Conservation (phyloP, 2,888 invertebrate species). For the Drosophila fulvimacula region DNA sequence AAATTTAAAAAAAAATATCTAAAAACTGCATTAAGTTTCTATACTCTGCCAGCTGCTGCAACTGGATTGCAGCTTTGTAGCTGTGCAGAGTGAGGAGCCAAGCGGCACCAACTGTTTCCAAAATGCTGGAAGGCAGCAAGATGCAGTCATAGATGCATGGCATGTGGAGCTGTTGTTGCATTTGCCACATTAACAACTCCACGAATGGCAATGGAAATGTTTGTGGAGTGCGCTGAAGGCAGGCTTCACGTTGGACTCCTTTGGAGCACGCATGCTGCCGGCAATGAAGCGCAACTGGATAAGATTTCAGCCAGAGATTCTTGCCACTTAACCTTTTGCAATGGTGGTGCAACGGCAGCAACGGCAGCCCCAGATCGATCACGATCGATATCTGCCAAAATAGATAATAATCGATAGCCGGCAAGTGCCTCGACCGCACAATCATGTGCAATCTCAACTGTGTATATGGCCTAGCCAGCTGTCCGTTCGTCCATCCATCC, state of each 20-base stretch:
- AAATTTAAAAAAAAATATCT: not conserved
- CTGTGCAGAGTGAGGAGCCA: too few species aligned
- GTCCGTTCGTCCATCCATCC: not conserved
- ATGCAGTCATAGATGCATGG: not conserved
- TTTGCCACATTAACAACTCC: constrained; percentile 60
- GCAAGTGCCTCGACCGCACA: constrained; percentile 38
- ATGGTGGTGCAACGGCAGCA: constrained; percentile 7
- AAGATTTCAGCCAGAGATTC: constrained; percentile 36
- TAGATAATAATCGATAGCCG: constrained; percentile 69
- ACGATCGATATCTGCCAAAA: constrained; percentile 77
- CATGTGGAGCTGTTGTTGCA: constrained; percentile 23
- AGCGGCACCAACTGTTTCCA: constrained; percentile 18
- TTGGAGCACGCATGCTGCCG: constrained; percentile 53
- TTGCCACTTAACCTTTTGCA: constrained; percentile 57
- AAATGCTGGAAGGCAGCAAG: constrained; percentile 7
- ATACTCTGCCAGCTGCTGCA: not conserved
- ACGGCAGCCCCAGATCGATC: constrained; percentile 72
- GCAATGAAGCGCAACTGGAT: constrained; percentile 29
- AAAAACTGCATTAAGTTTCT: not conserved
- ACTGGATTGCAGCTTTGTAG: not conserved
- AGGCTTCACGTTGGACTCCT: constrained; percentile 6
- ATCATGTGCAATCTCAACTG: constrained; percentile 52
- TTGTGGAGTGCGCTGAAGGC: constrained; percentile 15
- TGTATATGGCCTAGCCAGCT: constrained; percentile 4
- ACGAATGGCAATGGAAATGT: constrained; percentile 36